phyloP scores from a whole-genome alignment of 1,140 invertebrate species.

The Papilio xuthus region DNA sequence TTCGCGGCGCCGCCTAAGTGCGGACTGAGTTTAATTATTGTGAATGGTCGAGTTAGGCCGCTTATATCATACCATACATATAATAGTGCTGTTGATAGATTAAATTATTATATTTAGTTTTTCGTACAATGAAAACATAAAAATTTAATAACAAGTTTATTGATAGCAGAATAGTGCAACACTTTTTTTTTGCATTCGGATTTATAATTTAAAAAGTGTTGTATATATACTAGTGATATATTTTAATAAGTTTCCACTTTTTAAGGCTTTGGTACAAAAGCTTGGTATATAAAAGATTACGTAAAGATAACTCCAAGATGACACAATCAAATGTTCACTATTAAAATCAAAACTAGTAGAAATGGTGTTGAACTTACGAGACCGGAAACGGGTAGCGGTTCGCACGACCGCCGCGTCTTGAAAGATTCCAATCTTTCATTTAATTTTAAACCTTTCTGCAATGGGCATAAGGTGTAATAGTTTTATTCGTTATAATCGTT shows the following conservation, averaged over 20 bases:
- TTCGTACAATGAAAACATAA: background rate
- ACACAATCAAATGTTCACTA: background rate
- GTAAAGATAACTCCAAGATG: background rate
- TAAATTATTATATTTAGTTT: background rate
- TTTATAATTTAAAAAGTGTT: no score
- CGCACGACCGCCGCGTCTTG: conserved; percentile 41
- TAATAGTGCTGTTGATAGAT: conserved; percentile 21
- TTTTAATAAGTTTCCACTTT: no score
- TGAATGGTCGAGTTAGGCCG: conserved; percentile 38
- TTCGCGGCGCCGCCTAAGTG: conserved; percentile 40
- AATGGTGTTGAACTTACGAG: conserved; percentile 55
- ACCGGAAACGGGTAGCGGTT: conserved; percentile 57
- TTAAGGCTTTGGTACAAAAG: no score
- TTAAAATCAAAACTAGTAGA: conserved; percentile 43
- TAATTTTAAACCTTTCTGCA: conserved; percentile 39
- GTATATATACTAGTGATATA: no score
- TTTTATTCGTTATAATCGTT: conserved; percentile 24
- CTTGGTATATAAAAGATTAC: no score
- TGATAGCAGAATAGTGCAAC: background rate
- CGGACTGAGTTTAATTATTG: conserved; percentile 49
- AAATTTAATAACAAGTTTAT: no score
- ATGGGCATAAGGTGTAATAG: conserved; percentile 38
- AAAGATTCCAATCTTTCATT: conserved; percentile 25
- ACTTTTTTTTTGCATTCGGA: no score
- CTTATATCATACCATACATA: conserved; percentile 39